phyloP scores from a whole-genome alignment of 1,140 invertebrate genomes.

The Bradysia coprophila region DNA sequence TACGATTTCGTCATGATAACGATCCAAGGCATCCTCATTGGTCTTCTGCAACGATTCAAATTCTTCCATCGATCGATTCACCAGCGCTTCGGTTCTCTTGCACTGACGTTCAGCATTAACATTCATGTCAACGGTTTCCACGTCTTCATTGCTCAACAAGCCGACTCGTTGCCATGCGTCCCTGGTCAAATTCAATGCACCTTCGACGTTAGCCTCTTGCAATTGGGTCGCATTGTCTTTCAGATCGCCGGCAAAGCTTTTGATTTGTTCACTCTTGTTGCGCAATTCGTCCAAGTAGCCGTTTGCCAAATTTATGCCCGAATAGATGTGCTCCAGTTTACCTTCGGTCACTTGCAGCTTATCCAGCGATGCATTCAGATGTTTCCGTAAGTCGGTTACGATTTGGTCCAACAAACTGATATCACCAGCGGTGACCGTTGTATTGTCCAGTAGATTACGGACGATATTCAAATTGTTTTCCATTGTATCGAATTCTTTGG shows the following conservation, averaged over 20 bases:
- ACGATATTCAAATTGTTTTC: conserved; percentile 68
- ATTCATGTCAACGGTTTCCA: conserved; percentile 44
- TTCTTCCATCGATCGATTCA: conserved; percentile 45
- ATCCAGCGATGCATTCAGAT: conserved; percentile 21
- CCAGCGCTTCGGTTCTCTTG: conserved; percentile 59
- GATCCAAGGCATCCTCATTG: conserved; percentile 44
- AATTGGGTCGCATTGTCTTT: conserved; percentile 75
- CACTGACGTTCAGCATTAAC: conserved; percentile 66
- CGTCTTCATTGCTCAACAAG: conserved; percentile 29
- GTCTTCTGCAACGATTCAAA: conserved; percentile 50
- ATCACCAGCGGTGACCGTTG: conserved; percentile 50
- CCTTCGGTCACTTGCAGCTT: conserved; percentile 31
- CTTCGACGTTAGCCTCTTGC: conserved; percentile 88
- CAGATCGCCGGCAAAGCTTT: conserved; percentile 50
- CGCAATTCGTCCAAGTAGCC: conserved; percentile 57
- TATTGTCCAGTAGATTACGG: conserved; percentile 45
- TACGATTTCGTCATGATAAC: conserved; percentile 43
- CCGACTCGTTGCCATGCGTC: conserved; percentile 45
- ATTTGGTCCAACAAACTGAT: conserved; percentile 37
- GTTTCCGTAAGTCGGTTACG: conserved; percentile 20
- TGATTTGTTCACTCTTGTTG: conserved; percentile 48
- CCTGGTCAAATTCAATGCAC: conserved; percentile 76
- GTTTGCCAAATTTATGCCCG: conserved; percentile 58
- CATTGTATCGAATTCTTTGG: conserved; percentile 82
- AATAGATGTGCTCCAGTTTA: conserved; percentile 55